Conservation (phyloP, 2,797 vertebrate species). For the Leucoraja ocellata region DNA sequence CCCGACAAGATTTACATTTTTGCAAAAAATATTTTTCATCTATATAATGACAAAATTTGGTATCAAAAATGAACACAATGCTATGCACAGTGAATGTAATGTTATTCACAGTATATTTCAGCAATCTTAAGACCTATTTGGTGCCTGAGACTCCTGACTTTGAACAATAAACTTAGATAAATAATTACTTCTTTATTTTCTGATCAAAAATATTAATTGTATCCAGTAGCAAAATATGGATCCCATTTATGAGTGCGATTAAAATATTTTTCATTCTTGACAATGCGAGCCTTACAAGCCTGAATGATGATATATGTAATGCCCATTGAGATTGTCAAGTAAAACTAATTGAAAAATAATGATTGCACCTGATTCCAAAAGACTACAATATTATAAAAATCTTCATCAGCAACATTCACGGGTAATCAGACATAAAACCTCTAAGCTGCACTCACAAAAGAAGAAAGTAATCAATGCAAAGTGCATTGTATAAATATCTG, state of each 20-base stretch:
- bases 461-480: neutral
- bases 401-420: neutral
- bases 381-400: neutral
- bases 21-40: neutral
- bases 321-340: conserved; percentile 9
- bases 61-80: neutral
- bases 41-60: neutral
- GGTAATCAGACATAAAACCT: neutral
- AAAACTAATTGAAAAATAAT: conserved; percentile 1
- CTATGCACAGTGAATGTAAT: neutral
- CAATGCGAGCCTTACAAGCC: neutral
- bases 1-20: neutral
- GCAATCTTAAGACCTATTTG: no score
- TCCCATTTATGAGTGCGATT: neutral
- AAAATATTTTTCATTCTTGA: neutral
- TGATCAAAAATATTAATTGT: neutral
- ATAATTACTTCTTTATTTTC: neutral
- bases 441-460: neutral
- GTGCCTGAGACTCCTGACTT: neutral
- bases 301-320: conserved; percentile 14
- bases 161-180: neutral
- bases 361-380: conserved; percentile 6
- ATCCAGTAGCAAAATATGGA: neutral
- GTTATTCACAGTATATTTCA: neutral
- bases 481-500: neutral